Evolutionary conservation across 2,888 invertebrate species (phyloP).

Genomic region (Eupithecia tripunctaria): DNA sequence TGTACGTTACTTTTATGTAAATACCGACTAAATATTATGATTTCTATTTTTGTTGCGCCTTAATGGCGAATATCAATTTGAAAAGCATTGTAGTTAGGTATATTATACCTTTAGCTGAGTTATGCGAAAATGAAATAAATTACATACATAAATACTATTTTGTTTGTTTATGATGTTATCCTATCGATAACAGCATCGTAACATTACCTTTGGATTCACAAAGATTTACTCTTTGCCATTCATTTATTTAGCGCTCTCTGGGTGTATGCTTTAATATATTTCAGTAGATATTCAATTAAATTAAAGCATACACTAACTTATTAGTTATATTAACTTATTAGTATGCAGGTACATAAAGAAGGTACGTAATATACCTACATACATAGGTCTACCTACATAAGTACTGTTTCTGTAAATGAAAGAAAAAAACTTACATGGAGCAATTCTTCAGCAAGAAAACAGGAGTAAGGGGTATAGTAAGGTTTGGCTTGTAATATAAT

Average conservation of each 20-base stretch:
- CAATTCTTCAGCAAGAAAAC: conserved; percentile 1
- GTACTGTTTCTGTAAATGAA: background rate
- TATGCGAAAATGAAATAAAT: conserved; percentile 45
- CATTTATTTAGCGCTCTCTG: no score
- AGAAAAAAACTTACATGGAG: conserved; percentile 17
- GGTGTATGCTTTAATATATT: no score
- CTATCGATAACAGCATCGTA: no score
- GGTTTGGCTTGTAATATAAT: background rate
- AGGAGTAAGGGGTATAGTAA: background rate
- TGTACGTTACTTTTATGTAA: conserved; percentile 22
- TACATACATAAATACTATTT: conserved; percentile 23
- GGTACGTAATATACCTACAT: no score
- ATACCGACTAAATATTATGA: conserved; percentile 21
- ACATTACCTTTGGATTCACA: no score
- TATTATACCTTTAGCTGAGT: conserved; percentile 41
- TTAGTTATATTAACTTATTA: no score
- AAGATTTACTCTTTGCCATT: no score
- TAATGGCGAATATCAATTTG: conserved; percentile 29
- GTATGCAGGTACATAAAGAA: no score
- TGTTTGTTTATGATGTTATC: conserved; percentile 14
- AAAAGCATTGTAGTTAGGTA: conserved; percentile 40
- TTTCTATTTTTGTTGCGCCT: conserved; percentile 40
- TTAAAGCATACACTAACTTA: no score
- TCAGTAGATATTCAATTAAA: no score
- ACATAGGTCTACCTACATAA: background rate